Conservation (phyloP, 2,113 vertebrate species). For the Pitta sordida region DNA sequence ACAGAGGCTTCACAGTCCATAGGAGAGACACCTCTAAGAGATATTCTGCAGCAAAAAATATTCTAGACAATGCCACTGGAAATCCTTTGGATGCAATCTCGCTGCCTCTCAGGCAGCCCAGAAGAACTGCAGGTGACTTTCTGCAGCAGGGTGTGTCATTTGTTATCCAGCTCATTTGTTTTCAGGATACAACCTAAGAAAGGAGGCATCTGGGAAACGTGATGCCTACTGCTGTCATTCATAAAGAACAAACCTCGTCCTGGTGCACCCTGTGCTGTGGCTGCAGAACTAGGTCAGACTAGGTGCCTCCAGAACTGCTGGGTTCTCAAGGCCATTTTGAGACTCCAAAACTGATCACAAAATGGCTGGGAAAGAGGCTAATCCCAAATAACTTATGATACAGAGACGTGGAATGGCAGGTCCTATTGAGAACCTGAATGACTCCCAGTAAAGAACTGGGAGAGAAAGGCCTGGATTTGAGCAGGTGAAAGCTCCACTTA, state of each 20-base stretch:
- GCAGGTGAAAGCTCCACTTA: background rate
- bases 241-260: background rate
- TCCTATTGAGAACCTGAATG: background rate
- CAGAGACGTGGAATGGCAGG: background rate
- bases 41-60: background rate
- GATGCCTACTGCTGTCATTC: background rate
- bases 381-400: background rate
- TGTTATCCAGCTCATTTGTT: background rate
- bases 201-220: background rate
- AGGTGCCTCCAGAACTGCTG: background rate
- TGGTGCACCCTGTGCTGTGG: background rate
- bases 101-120: accelerated
- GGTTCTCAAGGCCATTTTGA: background rate
- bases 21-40: background rate
- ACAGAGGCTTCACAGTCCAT: background rate
- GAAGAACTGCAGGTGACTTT: background rate
- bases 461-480: background rate
- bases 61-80: background rate
- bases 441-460: background rate
- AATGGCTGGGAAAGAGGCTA: background rate
- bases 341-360: background rate
- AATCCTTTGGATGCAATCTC: background rate
- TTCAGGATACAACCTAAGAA: background rate
- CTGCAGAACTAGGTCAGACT: background rate
- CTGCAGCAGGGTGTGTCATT: accelerated